Evolutionary conservation across 2,888 invertebrate genomes (phyloP), one percentile per base, ranked within the genome.

Genomic region (Drosophila tanythrix): DNA sequence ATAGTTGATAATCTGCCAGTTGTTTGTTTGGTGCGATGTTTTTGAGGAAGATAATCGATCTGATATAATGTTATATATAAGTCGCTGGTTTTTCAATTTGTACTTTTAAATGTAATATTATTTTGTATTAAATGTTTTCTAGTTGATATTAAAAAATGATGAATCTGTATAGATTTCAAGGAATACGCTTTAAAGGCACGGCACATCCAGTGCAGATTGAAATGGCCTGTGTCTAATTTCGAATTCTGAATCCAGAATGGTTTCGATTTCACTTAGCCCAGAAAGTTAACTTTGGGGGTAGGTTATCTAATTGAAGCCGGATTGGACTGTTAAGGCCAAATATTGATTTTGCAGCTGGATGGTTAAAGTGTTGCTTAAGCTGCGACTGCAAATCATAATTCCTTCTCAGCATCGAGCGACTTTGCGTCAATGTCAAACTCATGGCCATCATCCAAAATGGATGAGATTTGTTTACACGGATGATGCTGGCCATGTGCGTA

Each of bases 381-480:
- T 55, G 27, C 27, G 36, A 13, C 50, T 50, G 15, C 18, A 61
- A 53, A 48, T 57, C 52, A 13, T n/a, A 27, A 66, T 43, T 70
- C 31, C 43, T 40, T 48, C 50, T 68, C 27, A 59, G 40, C n/a
- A 33, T 18, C 7, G 36, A 51, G 50, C 55, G 67, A n/a, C 36
- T 48, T 35, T 38, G 56, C 71, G 25, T 52, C 72, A 27, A 48
- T 64, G 64, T 71, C 72, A 58, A 48, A 50, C 63, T 33, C 63
- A 43, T 52, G 60, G 25, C 31, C 31, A 46, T 52, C 74, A 74
- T 70, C 69, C 80, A 82, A 80, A 79, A 79, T 80, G 76, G 72
- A 46, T 61, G 82, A 79, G 79, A 82, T 82, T 82, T 75, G 62
- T 68, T 81, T 78, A 78, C 78, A 70, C 74, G 66, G 56, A 21